A percentile compares a stretch with the other conserved stretches of the same genome.
Conservation (phyloP, 2,888 invertebrate genomes). For the Pachycephus smyrnensis region DNA sequence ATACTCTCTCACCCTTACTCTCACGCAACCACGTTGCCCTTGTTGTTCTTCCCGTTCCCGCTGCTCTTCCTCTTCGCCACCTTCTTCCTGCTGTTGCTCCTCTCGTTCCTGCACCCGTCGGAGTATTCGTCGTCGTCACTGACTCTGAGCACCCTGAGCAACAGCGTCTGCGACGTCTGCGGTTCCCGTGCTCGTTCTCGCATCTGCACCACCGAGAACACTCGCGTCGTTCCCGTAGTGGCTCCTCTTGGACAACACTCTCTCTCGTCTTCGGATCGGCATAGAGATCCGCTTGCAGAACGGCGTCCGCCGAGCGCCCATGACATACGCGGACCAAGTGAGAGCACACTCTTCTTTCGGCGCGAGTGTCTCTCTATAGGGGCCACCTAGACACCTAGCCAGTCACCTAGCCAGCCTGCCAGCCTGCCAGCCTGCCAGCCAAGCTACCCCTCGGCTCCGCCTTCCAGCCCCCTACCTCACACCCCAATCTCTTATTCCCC, state of each 20-base stretch:
- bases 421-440: no score
- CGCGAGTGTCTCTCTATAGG: no score
- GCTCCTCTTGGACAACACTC: background rate
- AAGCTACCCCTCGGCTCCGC: slow-evolving; percentile 2
- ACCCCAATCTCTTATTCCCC: slow-evolving; percentile 1
- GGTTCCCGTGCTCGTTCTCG: background rate
- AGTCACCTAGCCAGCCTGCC: no score
- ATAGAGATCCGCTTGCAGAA: slow-evolving; percentile 48
- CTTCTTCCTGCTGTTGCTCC: slow-evolving; percentile 10
- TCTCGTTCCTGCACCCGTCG: background rate
- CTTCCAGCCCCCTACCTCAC: slow-evolving; percentile 1
- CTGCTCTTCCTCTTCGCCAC: slow-evolving; percentile 4
- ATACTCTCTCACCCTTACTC: no score
- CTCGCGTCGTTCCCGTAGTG: slow-evolving; percentile 10
- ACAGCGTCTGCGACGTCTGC: background rate
- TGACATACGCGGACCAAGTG: slow-evolving; percentile 63
- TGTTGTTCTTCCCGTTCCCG: background rate
- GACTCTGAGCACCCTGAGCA: slow-evolving; percentile 3
- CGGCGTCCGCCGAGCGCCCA: slow-evolving; percentile 56
- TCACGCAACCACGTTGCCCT: background rate
- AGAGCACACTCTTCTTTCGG: slow-evolving; percentile 46
- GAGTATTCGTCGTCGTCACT: slow-evolving; percentile 14
- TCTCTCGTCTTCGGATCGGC: slow-evolving; percentile 37
- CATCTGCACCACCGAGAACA: slow-evolving; percentile 14
- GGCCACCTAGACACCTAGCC: no score